Base-by-base conservation (phyloP, 2,113 vertebrate genomes). In the Origma solitaria region DNA sequence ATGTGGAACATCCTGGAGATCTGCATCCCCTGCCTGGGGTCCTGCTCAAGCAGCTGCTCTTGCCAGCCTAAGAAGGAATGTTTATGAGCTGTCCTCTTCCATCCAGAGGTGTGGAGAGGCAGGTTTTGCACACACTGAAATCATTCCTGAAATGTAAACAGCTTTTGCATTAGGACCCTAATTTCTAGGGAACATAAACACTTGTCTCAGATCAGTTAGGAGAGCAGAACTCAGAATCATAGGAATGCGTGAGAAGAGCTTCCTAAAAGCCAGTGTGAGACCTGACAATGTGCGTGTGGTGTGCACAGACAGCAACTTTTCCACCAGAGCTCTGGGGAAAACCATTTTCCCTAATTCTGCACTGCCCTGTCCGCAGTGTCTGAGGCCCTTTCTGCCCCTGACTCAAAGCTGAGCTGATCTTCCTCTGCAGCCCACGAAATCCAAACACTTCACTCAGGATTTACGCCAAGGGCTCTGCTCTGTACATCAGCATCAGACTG, bases 211-310 rank as follows among this genome's bases (percentile, higher is more conserved):
- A 31, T 7, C 38, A 21, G 22, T 47, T 14, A 68, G 35, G 47
- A 73, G 9, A 92, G 28, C 37, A 69, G 45, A 86, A 61, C 11
- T 15, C 53, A 38, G 60, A 82, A 47, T 17, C 15, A 60, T 61
- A 72, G 0, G 2, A 71, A 86, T 8, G 7, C 30, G n/a, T 2
- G 1, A 86, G 50, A 61, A 54, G 23, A 66, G 33, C 30, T 64
- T 62, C 65, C 47, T 45, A 51, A 66, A 84, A 14, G 15, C 20
- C 44, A 6, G 7, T 13, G 14, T 42, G 84, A 65, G 53, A 49
- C 8, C 12, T 66, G 38, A 31, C 20, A 73, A 7, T 6, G 33
- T 38, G 60, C 53, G 19, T 0, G 0, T 4, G 18, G 9, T 25
- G 15, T 28, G 30, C 8, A 37, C 53, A 45, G 30, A 35, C 57